Conservation (phyloP, 2,797 vertebrate genomes). For the Manis javanica region DNA sequence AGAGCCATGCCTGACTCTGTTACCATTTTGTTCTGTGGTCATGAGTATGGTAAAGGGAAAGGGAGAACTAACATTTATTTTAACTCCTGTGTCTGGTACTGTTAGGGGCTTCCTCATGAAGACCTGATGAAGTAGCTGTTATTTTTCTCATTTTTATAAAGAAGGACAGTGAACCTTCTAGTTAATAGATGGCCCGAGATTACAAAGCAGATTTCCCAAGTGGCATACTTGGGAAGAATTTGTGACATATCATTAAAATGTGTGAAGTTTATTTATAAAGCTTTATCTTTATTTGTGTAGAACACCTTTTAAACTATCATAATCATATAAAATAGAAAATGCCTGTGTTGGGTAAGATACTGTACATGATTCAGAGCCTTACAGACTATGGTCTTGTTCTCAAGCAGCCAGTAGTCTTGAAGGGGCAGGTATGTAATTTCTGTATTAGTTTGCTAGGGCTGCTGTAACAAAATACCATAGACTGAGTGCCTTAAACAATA, state of each 20-base stretch:
- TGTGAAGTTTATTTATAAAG: conserved; percentile 10
- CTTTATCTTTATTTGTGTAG: background rate
- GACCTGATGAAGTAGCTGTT: background rate
- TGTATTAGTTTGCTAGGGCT: background rate
- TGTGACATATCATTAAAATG: background rate
- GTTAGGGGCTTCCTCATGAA: background rate
- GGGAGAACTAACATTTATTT: background rate
- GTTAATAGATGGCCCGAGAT: background rate
- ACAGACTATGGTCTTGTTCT: background rate
- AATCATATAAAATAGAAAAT: background rate
- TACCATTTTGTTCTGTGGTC: background rate
- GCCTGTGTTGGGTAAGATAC: background rate
- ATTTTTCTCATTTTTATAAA: background rate
- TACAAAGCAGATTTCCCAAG: background rate
- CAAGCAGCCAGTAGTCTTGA: background rate
- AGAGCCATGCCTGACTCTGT: background rate
- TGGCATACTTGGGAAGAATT: background rate
- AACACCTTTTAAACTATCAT: background rate
- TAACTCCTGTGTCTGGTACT: background rate
- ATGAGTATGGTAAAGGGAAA: background rate
- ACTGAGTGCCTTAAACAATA: no score
- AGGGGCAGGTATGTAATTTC: background rate
- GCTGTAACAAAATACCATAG: background rate
- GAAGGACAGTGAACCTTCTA: background rate
- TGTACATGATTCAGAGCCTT: background rate